Base-by-base conservation (phyloP, 2,888 invertebrate genomes). In the Metalampra italica region DNA sequence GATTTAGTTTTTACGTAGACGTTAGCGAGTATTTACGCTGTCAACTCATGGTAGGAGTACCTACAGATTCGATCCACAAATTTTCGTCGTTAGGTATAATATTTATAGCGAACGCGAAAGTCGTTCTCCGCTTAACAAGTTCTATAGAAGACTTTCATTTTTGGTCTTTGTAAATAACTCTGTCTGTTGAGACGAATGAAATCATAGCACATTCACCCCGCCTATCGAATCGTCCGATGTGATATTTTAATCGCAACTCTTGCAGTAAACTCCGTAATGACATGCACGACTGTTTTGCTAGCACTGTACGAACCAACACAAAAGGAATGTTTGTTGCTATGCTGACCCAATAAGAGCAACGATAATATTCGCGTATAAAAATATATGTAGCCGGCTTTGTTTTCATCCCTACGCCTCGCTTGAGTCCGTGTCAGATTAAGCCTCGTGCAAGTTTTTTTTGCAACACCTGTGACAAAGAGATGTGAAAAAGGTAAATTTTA, bases 381-480 rank as follows among this genome's bases (percentile, higher is more conserved):
- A 58, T 53, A 53, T 45, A 38, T 43, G 13, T 45, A 12, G 37
- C 40, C 40, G 43, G 29, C 41, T 53, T 54, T 49, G 51, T 59
- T 62, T 65, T 66, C 61, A 65, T 63, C 61, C 36, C 60, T 60
- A 55, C 53, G 60, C 60, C 56, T 60, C 62, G 58, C 63, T 60
- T 60, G 57, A 72, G 61, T 68, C 66, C 70, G 65, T 71, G 70
- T 74, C 71, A 71, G 66, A 67, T 69, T 75, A 75, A 77, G 64
- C 68, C 59, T 57, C 63, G 55, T 64, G 64, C 68, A 68, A 68
- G 71, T 66, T 64, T 62, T 69, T 77, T 68, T 69, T 68, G 66
- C 71, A 43, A 55, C 76, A 76, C 75, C 77, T 76, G 75, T 68
- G 71, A 62, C 69, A 54, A 53, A 48, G 59, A 53, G 55, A 52